A percentile compares a stretch with the other conserved stretches of the same genome.
Conservation (phyloP, 2,797 vertebrate species). For the Neosilurus hyrtlii region DNA sequence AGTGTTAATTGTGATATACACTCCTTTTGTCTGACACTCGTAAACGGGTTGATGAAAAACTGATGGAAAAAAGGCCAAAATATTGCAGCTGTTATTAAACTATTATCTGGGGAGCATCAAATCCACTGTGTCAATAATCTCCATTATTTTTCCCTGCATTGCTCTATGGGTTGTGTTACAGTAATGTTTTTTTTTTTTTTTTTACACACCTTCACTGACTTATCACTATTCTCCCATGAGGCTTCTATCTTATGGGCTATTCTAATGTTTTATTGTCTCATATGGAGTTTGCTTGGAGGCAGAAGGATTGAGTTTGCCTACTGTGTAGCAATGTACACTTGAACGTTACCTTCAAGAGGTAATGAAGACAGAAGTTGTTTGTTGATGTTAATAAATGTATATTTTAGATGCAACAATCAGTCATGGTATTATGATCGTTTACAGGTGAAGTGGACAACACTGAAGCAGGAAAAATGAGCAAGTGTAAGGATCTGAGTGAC, state of each 20-base stretch:
- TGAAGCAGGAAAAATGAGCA: too few relatives aligned
- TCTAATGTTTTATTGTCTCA: conserved; percentile 11
- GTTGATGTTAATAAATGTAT: too few relatives aligned
- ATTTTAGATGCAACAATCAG: too few relatives aligned
- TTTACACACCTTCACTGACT: conserved; percentile 1
- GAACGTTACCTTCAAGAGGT: background rate
- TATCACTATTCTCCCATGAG: background rate
- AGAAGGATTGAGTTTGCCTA: background rate
- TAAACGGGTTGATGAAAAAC: conserved; percentile 8
- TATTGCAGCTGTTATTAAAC: conserved; percentile 7
- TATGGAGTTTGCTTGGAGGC: background rate
- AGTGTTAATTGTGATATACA: conserved; percentile 17
- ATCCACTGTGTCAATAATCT: conserved; percentile 14
- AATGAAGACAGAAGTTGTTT: background rate
- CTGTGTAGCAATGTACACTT: background rate
- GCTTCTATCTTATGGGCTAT: background rate
- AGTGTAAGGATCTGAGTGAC: too few relatives aligned
- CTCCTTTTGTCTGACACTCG: conserved; percentile 21
- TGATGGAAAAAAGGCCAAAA: background rate
- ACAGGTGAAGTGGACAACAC: too few relatives aligned
- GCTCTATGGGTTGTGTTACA: background rate
- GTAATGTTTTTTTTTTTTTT: too few relatives aligned
- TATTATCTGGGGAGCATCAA: conserved; percentile 1
- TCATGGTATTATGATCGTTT: too few relatives aligned
- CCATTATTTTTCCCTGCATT: background rate